Conservation (phyloP, 2,888 invertebrate species). For the Gandaritis pyraliata region DNA sequence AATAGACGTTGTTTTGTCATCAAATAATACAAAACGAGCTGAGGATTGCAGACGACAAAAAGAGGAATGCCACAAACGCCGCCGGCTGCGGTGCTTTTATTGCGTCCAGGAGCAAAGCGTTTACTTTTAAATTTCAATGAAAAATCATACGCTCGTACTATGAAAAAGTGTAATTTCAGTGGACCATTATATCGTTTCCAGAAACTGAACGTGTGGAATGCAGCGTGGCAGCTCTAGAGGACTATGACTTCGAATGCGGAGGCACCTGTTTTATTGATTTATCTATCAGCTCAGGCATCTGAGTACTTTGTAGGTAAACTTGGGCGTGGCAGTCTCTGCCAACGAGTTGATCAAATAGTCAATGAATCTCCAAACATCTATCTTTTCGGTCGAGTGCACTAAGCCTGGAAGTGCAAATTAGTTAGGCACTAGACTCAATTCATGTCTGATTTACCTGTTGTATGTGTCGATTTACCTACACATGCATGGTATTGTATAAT, state of each 20-base stretch:
- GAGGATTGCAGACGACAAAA: constrained; percentile 66
- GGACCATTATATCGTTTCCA: constrained; percentile 72
- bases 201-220: constrained; percentile 74
- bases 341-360: no score
- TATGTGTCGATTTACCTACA: background rate
- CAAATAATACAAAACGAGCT: constrained; percentile 66
- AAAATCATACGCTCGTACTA: constrained; percentile 71
- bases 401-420: no score
- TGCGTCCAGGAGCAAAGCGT: constrained; percentile 41
- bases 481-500: constrained; percentile 30
- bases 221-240: constrained; percentile 65
- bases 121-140: constrained; percentile 78
- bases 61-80: constrained; percentile 59
- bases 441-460: constrained; percentile 17
- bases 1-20: constrained; percentile 64
- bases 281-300: constrained; percentile 8
- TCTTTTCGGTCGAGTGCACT: no score
- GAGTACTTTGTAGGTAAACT: background rate
- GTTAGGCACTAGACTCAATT: background rate
- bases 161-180: constrained; percentile 72
- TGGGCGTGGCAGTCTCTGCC: no score
- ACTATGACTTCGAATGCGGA: constrained; percentile 41
- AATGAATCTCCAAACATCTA: no score
- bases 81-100: constrained; percentile 62
- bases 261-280: constrained; percentile 21